These are phyloP conservation scores for Lacerta agilis DNA, from an alignment of 2,797 vertebrate genomes.

Conservation along the genomic window DNA sequence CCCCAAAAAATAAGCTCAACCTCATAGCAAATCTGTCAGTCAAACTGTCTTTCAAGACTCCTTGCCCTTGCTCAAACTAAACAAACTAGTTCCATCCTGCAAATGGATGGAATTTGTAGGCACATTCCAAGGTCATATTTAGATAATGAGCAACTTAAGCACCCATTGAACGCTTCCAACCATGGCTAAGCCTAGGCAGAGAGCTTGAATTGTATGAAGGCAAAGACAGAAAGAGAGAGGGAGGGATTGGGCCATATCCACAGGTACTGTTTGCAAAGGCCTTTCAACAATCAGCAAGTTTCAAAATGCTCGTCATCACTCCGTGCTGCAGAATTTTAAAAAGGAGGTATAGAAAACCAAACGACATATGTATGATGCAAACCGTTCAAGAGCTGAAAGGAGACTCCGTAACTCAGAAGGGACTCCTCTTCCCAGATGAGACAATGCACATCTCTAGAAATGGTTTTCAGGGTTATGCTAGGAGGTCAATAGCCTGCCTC, in stretches of 20 bases:
- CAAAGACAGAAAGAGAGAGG: rapidly evolving
- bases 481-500: not conserved
- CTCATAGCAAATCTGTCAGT: not conserved
- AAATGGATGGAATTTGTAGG: not conserved
- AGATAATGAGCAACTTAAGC: not conserved
- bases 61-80: not conserved
- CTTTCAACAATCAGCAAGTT: not conserved
- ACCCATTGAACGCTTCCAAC: not conserved
- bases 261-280: not conserved
- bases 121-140: not conserved
- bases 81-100: not conserved
- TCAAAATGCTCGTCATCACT: not conserved
- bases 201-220: not conserved
- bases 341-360: not conserved
- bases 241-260: not conserved
- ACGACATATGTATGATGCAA: rapidly evolving
- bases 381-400: not conserved
- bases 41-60: not conserved
- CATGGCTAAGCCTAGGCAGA: not conserved
- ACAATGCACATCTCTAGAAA: not conserved
- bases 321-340: not conserved
- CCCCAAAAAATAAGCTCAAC: not conserved
- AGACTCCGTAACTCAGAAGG: not conserved
- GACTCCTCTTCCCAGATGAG: not conserved
- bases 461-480: not conserved